Conservation (phyloP, 53 echinoderm and acorn worm species). For the Paelopatides confundens region DNA sequence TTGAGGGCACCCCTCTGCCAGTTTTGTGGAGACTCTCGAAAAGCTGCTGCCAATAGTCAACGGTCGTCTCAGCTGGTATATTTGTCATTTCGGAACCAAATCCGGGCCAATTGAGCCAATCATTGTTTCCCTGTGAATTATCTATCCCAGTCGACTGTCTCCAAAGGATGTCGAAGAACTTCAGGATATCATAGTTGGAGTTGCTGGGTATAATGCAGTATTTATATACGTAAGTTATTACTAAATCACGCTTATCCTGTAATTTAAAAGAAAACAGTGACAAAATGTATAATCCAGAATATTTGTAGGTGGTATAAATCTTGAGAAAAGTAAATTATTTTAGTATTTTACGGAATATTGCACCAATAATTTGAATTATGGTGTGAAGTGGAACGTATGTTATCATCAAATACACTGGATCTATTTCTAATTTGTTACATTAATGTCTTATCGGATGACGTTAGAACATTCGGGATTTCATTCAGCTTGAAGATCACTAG, state of each 20-base stretch:
- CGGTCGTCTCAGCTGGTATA: background rate
- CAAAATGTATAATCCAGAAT: no score
- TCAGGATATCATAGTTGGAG: background rate
- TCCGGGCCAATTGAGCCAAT: constrained; percentile 21
- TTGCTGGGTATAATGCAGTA: background rate
- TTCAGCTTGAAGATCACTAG: no score
- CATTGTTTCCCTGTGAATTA: background rate
- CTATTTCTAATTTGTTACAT: no score
- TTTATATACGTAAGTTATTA: constrained; percentile 8
- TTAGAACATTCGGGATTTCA: no score
- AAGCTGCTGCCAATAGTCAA: background rate
- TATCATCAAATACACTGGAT: no score
- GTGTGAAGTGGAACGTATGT: no score
- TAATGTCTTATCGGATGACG: no score
- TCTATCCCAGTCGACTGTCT: background rate
- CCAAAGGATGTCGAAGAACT: background rate
- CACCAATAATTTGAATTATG: no score
- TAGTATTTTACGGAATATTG: no score
- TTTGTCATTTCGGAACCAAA: background rate
- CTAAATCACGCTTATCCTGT: constrained; percentile 26
- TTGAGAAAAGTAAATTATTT: no score
- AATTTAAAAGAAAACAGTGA: background rate
- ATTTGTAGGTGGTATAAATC: no score
- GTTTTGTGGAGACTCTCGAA: background rate
- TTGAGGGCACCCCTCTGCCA: background rate